Conservation (phyloP, 2,888 invertebrate species). For the Alentia gelatinosa region DNA sequence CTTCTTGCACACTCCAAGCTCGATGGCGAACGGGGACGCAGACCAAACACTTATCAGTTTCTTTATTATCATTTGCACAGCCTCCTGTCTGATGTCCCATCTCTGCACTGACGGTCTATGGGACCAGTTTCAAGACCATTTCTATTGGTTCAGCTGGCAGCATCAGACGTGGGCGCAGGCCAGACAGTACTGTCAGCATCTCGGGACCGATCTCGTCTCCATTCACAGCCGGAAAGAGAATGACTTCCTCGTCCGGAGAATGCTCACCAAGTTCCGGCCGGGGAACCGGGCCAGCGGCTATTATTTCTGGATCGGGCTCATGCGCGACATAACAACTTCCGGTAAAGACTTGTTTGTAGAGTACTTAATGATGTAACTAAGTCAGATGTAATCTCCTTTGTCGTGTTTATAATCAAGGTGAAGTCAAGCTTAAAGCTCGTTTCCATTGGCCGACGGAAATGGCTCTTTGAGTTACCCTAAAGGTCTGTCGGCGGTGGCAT, state of each 20-base stretch:
- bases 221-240: slow-evolving; percentile 22
- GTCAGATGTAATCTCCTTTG: too few relatives aligned
- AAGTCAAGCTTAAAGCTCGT: too few relatives aligned
- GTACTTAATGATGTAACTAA: too few relatives aligned
- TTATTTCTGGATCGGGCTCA: slow-evolving; percentile 37
- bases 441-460: too few relatives aligned
- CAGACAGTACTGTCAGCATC: neutral
- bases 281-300: neutral
- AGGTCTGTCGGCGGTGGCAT: too few relatives aligned
- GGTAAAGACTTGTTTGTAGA: too few relatives aligned
- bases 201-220: slow-evolving; percentile 19
- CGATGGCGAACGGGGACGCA: too few relatives aligned
- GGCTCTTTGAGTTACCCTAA: too few relatives aligned
- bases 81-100: neutral
- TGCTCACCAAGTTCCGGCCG: neutral
- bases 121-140: slow-evolving; percentile 44
- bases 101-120: slow-evolving; percentile 24
- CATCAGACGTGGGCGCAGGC: slow-evolving; percentile 45
- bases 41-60: too few relatives aligned
- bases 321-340: slow-evolving; percentile 40
- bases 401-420: too few relatives aligned
- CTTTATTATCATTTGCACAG: neutral
- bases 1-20: too few relatives aligned
- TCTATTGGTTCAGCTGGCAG: slow-evolving; percentile 53
- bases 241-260: slow-evolving; percentile 14